Evolutionary conservation across 2,888 invertebrate genomes (phyloP).

Genomic region (Ecdyonurus torrentis): DNA sequence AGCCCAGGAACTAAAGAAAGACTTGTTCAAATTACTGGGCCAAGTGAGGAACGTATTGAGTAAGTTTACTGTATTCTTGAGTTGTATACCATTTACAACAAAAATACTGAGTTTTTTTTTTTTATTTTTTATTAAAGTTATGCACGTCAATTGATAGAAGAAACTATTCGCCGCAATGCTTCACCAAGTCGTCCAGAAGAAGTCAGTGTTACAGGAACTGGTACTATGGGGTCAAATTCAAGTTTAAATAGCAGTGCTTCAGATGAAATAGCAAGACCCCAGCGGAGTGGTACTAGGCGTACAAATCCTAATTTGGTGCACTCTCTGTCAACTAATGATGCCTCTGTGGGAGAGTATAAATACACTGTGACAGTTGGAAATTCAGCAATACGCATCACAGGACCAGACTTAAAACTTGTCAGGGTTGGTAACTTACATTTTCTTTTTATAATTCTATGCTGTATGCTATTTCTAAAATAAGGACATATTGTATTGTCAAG

Average conservation of each 20-base stretch:
- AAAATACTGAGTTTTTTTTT: no score
- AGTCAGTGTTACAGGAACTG: conserved; percentile 28
- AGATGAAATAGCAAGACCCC: conserved; percentile 26
- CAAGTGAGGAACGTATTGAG: conserved; percentile 85
- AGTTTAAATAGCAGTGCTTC: conserved; percentile 63
- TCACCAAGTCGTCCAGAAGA: conserved; percentile 66
- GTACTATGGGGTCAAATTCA: conserved; percentile 49
- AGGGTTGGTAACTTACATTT: no score
- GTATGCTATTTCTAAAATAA: no score
- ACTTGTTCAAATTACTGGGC: conserved; percentile 88
- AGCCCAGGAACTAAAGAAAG: conserved; percentile 90
- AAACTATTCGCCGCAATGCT: conserved; percentile 87
- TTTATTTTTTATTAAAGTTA: conserved; percentile 36
- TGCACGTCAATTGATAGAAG: conserved; percentile 86
- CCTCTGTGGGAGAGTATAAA: conserved; percentile 71
- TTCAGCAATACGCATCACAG: conserved; percentile 71
- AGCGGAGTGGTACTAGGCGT: conserved; percentile 1
- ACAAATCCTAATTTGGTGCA: conserved; percentile 49
- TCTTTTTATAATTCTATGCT: no score
- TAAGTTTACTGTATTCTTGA: conserved; percentile 30
- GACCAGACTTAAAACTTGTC: conserved; percentile 68
- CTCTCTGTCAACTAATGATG: conserved; percentile 69
- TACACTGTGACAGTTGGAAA: conserved; percentile 73
- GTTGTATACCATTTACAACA: no score
- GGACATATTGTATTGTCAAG: no score